Percentiles rank a stretch among this genome's conserved stretches.
Conservation (phyloP, 2,888 invertebrate species). For the Eupelmus urozonus region DNA sequence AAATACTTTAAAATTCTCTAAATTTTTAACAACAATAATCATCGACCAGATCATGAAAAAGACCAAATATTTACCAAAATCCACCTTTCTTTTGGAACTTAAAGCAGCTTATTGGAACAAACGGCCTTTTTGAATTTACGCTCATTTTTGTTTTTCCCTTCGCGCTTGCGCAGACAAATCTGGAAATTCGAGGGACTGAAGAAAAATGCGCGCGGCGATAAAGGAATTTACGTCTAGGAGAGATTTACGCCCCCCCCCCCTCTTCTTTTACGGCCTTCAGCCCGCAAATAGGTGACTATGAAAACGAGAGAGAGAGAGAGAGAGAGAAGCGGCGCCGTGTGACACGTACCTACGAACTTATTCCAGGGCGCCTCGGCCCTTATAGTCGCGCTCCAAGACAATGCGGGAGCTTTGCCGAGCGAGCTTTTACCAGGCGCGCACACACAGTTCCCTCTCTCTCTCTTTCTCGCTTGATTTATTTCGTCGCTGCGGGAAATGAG, state of each 20-base stretch:
- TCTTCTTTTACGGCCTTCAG: constrained; percentile 62
- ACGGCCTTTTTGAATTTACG: too few species aligned
- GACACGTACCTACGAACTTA: constrained; percentile 33
- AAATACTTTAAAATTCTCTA: too few species aligned
- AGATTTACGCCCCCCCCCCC: constrained; percentile 69
- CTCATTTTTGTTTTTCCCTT: not conserved
- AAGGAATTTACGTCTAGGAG: constrained; percentile 71
- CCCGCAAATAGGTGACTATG: constrained; percentile 43
- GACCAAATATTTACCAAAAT: too few species aligned
- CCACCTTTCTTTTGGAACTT: too few species aligned
- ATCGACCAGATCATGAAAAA: too few species aligned
- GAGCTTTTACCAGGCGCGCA: constrained; percentile 1
- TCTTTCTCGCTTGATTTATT: constrained; percentile 51
- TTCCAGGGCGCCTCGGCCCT: constrained; percentile 35
- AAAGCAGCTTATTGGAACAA: too few species aligned
- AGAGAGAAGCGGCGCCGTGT: not conserved
- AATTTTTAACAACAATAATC: too few species aligned
- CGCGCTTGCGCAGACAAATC: constrained; percentile 50
- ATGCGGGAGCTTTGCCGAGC: constrained; percentile 48
- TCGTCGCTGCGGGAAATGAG: constrained; percentile 44
- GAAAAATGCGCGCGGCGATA: constrained; percentile 67
- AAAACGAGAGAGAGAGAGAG: not conserved
- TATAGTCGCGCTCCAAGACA: constrained; percentile 48
- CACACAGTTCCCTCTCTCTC: not conserved
- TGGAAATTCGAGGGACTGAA: constrained; percentile 56